Evolutionary conservation across 2,888 invertebrate genomes (phyloP), one percentile per base, ranked within the genome.

Genomic region (Ennomos fuscantarius): DNA sequence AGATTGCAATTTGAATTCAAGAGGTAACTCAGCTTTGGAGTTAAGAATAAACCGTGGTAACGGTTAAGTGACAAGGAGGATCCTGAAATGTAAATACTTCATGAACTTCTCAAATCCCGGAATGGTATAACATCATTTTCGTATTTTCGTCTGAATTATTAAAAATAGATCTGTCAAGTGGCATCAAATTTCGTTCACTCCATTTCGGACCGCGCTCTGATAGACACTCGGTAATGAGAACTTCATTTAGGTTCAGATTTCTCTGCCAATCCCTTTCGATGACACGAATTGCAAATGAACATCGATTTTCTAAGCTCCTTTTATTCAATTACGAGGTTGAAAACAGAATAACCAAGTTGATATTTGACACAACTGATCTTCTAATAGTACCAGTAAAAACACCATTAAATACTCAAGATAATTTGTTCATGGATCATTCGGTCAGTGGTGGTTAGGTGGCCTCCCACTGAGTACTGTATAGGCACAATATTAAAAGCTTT

Each of bases 201-300:
- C 69, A 73, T 73, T 76, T 73, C 62, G 58, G 52, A 61, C 60
- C 66, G 64, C 52, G 56, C 60, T 72, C 50, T 64, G 71, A 77
- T 70, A 72, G 78, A 72, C 70, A 73, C 72, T 60, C 65, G 66
- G 71, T 76, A 76, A 78, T 74, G 76, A 73, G 71, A 78, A 76
- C 66, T 74, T 77, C 67, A 75, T 75, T 75, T 67, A 59, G 64
- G 66, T 63, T 73, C 66, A 65, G 63, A 69, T 73, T 74, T 72
- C 70, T 68, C 63, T 72, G 65, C 65, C 71, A 72, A 71, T 75
- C 66, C 67, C 66, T 60, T 71, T 64, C 60, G 62, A 66, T 74
- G 70, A 74, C 73, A 70, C 62, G 66, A 73, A 74, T 76, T 70
- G 65, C 66, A 72, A 78, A 75, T 72, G 66, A 73, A 69, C 65